These are phyloP conservation scores for Dynastes maya DNA, from an alignment of 2,888 invertebrate species.

Conservation along the genomic window DNA sequence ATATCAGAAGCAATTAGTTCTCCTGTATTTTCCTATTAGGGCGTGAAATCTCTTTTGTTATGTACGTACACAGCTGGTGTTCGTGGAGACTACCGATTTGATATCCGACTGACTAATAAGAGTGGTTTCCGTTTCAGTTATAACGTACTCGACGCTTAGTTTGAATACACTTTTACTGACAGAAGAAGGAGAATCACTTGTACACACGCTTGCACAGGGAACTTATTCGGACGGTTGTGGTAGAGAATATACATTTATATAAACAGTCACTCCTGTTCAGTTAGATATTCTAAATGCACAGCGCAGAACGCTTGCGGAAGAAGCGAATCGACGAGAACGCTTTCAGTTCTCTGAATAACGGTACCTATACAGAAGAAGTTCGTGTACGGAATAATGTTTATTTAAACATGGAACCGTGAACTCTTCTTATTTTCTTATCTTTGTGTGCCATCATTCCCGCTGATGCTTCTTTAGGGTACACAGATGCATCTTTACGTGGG, in stretches of 20 bases:
- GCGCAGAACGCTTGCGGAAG: slow-evolving; percentile 36
- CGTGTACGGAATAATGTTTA: slow-evolving; percentile 44
- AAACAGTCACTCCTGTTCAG: too few relatives aligned
- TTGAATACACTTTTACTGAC: slow-evolving; percentile 30
- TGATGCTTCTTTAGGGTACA: slow-evolving; percentile 3
- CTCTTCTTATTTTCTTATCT: slow-evolving; percentile 36
- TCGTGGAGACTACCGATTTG: neutral
- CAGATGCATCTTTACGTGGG: slow-evolving; percentile 6
- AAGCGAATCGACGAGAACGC: slow-evolving; percentile 1
- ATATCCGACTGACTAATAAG: slow-evolving; percentile 10
- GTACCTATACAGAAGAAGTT: slow-evolving; percentile 13
- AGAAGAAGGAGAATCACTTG: neutral
- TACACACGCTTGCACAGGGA: neutral
- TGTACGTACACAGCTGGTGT: slow-evolving; percentile 6
- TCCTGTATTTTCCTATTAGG: slow-evolving; percentile 35
- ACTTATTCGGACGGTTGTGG: neutral
- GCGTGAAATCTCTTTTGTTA: slow-evolving; percentile 33
- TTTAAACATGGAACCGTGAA: slow-evolving; percentile 17
- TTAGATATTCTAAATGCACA: slow-evolving; percentile 28
- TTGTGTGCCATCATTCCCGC: slow-evolving; percentile 26
- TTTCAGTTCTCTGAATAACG: slow-evolving; percentile 37
- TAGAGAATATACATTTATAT: slow-evolving; percentile 17
- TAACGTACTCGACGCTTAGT: slow-evolving; percentile 15
- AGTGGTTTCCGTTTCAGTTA: slow-evolving; percentile 33
- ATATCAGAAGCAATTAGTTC: neutral